These are phyloP conservation scores for Sclerurus mexicanus DNA, from an alignment of 2,113 vertebrate species.

Conservation along the genomic window DNA sequence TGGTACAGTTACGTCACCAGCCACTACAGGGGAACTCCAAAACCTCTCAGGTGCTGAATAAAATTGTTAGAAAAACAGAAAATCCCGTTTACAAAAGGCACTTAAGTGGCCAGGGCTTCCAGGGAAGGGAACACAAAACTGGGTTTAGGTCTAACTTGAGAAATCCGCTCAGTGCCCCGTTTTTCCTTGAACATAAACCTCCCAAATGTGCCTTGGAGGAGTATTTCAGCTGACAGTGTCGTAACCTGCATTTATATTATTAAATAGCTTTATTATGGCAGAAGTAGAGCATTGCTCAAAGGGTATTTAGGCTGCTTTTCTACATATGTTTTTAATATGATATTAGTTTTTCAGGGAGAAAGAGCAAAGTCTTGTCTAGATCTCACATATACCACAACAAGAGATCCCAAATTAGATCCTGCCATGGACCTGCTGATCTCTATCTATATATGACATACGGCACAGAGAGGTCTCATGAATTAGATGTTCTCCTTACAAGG, in stretches of 20 bases:
- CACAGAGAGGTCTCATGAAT: accelerated
- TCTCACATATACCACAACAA: too few species aligned
- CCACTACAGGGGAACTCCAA: not conserved
- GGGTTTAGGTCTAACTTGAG: not conserved
- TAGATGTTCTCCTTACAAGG: not conserved
- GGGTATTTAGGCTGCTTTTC: not conserved
- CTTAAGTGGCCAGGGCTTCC: not conserved
- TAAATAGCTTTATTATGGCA: not conserved
- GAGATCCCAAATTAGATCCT: too few species aligned
- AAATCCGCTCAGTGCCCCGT: not conserved
- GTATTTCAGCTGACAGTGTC: not conserved
- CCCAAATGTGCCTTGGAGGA: conserved; percentile 4
- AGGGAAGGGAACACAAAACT: not conserved
- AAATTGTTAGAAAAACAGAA: not conserved
- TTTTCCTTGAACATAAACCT: not conserved
- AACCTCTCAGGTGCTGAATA: not conserved
- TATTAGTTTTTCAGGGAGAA: not conserved
- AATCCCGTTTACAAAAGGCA: not conserved
- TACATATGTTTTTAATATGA: not conserved
- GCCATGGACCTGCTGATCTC: not conserved
- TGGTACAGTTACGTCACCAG: not conserved
- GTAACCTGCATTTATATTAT: not conserved
- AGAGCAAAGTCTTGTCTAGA: not conserved
- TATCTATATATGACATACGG: not conserved
- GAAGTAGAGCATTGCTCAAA: not conserved